Conservation (phyloP, 2,113 vertebrate species). For the Tetrax tetrax region DNA sequence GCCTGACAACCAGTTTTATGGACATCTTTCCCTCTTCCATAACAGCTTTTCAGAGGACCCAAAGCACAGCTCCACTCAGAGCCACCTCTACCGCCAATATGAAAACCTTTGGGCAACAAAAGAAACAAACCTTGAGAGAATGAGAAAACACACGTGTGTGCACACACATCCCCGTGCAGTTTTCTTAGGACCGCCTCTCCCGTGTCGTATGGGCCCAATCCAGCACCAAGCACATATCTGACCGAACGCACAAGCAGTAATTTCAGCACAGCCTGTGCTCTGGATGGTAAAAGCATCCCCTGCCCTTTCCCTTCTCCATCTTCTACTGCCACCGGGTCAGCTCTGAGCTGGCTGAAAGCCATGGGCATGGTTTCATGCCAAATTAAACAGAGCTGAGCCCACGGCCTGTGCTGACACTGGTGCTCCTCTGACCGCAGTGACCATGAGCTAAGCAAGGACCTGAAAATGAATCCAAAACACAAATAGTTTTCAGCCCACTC, state of each 20-base stretch:
- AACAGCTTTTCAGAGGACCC: background rate
- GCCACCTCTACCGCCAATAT: background rate
- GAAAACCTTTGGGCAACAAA: background rate
- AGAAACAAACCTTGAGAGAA: background rate
- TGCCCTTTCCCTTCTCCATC: background rate
- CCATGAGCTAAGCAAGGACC: background rate
- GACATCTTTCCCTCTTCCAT: background rate
- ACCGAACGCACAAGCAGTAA: background rate
- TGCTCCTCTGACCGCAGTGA: background rate
- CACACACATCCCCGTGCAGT: too few relatives aligned
- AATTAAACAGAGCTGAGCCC: background rate
- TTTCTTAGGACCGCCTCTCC: background rate
- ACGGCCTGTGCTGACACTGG: background rate
- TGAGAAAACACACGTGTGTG: accelerated
- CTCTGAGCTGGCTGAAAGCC: background rate
- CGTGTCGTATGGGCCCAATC: accelerated
- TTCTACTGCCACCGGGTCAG: background rate
- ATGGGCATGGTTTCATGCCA: background rate
- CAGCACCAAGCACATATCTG: background rate
- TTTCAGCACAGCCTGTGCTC: background rate
- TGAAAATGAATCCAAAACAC: background rate
- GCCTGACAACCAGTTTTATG: background rate
- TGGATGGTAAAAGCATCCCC: background rate
- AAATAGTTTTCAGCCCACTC: background rate
- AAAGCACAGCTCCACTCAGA: background rate